These are phyloP conservation scores for Dendrolimus punctatus DNA, from an alignment of 1,140 invertebrate genomes.

Conservation along the genomic window DNA sequence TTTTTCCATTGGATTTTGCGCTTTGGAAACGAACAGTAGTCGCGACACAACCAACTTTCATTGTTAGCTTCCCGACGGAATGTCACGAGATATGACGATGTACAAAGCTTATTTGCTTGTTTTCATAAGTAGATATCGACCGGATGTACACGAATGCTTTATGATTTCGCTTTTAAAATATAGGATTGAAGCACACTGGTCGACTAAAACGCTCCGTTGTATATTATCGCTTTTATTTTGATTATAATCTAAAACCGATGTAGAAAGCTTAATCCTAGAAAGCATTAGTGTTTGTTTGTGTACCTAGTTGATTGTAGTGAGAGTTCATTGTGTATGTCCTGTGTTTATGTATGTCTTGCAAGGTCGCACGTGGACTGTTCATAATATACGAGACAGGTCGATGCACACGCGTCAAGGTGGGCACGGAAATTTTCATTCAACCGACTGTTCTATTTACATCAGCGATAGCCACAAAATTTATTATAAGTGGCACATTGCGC, in stretches of 20 bases:
- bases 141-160: no score
- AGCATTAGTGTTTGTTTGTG: background rate
- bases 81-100: slow-evolving; percentile 23
- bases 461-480: slow-evolving; percentile 33
- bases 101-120: slow-evolving; percentile 1
- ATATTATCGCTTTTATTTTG: background rate
- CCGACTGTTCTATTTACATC: slow-evolving; percentile 59
- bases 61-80: slow-evolving; percentile 47
- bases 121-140: background rate
- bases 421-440: slow-evolving; percentile 64
- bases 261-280: no score
- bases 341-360: slow-evolving; percentile 49
- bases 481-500: slow-evolving; percentile 47
- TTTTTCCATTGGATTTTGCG: slow-evolving; percentile 69
- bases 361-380: slow-evolving; percentile 59
- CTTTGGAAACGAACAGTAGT: slow-evolving; percentile 62
- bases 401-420: slow-evolving; percentile 60
- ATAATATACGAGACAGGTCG: slow-evolving; percentile 46
- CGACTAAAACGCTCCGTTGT: slow-evolving; percentile 1
- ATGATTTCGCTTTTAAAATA: no score
- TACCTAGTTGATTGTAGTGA: slow-evolving; percentile 32
- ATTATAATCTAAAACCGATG: no score
- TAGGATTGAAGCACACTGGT: slow-evolving; percentile 6
- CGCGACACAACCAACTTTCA: slow-evolving; percentile 37
- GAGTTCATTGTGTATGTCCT: slow-evolving; percentile 36